These are phyloP conservation scores for Anorthoa munda DNA, from an alignment of 2,888 invertebrate species.

Conservation along the genomic window DNA sequence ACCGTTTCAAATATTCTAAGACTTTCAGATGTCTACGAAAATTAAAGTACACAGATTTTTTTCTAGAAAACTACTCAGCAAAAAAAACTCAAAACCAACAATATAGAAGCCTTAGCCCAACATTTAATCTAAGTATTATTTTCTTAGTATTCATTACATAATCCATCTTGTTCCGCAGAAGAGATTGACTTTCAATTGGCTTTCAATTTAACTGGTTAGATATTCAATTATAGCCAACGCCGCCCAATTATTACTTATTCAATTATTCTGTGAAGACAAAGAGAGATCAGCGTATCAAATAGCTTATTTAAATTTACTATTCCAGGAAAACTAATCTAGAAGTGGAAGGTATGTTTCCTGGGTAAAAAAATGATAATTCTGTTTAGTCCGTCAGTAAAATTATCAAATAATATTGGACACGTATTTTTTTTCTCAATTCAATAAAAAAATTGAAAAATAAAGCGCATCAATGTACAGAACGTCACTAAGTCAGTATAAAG, in stretches of 20 bases:
- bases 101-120: not conserved
- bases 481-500: too few species aligned
- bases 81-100: not conserved
- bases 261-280: slow-evolving; percentile 14
- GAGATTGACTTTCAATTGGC: not conserved
- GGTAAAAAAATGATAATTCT: too few species aligned
- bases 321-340: not conserved
- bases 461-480: too few species aligned
- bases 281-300: slow-evolving; percentile 1
- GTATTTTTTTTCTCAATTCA: too few species aligned
- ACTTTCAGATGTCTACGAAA: not conserved
- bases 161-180: too few species aligned
- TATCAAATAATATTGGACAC: too few species aligned
- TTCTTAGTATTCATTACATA: too few species aligned
- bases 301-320: slow-evolving; percentile 20
- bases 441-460: too few species aligned
- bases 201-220: slow-evolving; percentile 8
- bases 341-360: too few species aligned
- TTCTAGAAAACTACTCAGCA: not conserved
- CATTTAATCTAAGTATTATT: too few species aligned
- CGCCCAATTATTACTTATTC: slow-evolving; percentile 8
- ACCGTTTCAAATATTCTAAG: too few species aligned
- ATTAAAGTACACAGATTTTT: not conserved
- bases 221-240: slow-evolving; percentile 10
- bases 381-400: too few species aligned